phyloP scores from a whole-genome alignment of 1,140 invertebrate genomes.

The Drosophila parvula region DNA sequence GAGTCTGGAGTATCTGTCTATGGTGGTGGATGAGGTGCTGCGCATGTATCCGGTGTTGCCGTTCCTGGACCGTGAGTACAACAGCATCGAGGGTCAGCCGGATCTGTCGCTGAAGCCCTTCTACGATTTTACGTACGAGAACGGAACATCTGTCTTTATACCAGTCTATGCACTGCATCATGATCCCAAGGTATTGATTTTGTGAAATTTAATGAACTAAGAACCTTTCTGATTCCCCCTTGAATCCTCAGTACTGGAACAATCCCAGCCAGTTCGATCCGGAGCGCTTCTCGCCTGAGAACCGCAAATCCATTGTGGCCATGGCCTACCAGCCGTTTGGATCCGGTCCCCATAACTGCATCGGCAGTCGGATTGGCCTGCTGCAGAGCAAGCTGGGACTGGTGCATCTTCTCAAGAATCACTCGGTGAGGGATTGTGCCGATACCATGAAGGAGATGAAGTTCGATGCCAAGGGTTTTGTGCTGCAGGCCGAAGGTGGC shows the following conservation, averaged over 20 bases:
- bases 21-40: conserved; percentile 85
- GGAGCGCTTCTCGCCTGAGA: conserved; percentile 86
- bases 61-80: conserved; percentile 70
- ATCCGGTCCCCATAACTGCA: conserved; percentile 90
- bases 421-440: conserved; percentile 49
- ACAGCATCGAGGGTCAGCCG: conserved; percentile 27
- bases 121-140: conserved; percentile 61
- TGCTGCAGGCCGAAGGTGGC: conserved; percentile 58
- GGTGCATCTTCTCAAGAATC: conserved; percentile 73
- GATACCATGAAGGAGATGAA: conserved; percentile 52
- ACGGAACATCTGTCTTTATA: conserved; percentile 71
- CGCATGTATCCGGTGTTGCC: conserved; percentile 78
- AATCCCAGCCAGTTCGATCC: conserved; percentile 88
- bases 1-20: conserved; percentile 87
- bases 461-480: conserved; percentile 66
- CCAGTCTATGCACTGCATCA: conserved; percentile 71
- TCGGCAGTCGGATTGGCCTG: conserved; percentile 86
- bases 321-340: conserved; percentile 91
- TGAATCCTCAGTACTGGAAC: conserved; percentile 86
- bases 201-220: too few species aligned
- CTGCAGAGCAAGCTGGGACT: conserved; percentile 75
- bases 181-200: conserved; percentile 67
- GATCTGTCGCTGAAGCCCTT: conserved; percentile 66
- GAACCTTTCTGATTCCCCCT: conserved; percentile 73
- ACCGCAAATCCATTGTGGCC: conserved; percentile 82